Evolutionary conservation across 2,797 vertebrate genomes (phyloP).

Genomic region (Myotis planiceps): DNA sequence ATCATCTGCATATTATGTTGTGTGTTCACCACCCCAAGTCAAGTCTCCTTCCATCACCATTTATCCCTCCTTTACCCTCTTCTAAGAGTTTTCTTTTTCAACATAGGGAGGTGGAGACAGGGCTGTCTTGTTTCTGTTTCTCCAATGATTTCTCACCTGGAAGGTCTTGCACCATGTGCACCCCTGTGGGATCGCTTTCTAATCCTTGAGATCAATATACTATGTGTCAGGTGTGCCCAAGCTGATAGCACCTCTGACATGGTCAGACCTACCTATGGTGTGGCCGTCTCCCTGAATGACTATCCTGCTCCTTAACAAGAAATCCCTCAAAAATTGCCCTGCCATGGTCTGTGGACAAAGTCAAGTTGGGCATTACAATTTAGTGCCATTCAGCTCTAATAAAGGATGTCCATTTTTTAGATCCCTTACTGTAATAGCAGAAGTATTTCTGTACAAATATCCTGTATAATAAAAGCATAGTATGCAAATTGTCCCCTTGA

Average conservation of each 20-base stretch:
- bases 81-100: not conserved
- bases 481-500: no score
- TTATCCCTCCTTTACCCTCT: not conserved
- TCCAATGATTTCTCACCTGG: not conserved
- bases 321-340: not conserved
- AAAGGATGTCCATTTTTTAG: not conserved
- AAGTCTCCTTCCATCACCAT: not conserved
- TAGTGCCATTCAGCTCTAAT: not conserved
- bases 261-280: not conserved
- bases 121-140: not conserved
- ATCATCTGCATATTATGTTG: not conserved
- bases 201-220: not conserved
- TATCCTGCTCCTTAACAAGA: not conserved
- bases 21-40: not conserved
- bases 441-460: not conserved
- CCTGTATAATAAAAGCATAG: no score
- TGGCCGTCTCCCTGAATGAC: not conserved
- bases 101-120: not conserved
- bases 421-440: not conserved
- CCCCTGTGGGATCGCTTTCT: not conserved
- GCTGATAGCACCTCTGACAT: not conserved
- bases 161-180: not conserved
- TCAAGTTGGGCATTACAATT: not conserved
- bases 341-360: not conserved
- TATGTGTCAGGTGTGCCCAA: not conserved